Conservation (phyloP, 2,113 vertebrate species). For the Callaeas wilsoni region DNA sequence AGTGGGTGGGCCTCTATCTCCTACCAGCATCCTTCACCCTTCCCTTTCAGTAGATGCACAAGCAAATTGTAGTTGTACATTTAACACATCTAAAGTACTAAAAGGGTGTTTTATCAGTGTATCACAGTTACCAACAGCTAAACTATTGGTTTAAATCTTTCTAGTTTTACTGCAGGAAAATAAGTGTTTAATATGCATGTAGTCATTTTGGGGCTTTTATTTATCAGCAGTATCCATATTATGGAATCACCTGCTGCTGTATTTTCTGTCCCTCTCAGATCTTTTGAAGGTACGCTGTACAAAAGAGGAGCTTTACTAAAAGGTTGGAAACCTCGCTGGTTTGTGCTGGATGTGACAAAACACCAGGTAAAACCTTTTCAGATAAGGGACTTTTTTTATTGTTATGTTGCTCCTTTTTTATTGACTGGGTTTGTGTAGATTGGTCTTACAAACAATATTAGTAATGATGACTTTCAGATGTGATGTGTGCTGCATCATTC, state of each 20-base stretch:
- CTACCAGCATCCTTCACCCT: not conserved
- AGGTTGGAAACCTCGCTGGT: conserved; percentile 98
- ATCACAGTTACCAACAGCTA: not conserved
- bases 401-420: not conserved
- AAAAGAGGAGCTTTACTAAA: conserved; percentile 96
- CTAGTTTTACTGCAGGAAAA: not conserved
- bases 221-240: not conserved
- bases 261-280: conserved; percentile 71
- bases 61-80: not conserved
- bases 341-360: conserved; percentile 94
- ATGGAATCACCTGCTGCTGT: not conserved
- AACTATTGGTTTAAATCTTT: not conserved
- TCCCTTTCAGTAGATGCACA: not conserved
- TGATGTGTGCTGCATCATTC: not conserved
- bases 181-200: not conserved
- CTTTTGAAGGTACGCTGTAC: conserved; percentile 93
- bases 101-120: not conserved
- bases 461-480: not conserved
- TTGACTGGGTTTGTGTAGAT: not conserved
- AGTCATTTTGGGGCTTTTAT: not conserved
- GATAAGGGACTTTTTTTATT: not conserved
- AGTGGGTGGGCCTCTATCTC: not conserved
- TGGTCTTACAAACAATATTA: not conserved
- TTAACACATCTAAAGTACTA: not conserved
- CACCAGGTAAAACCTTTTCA: conserved; percentile 83